These are phyloP conservation scores for Tenebrio molitor DNA, from an alignment of 1,140 invertebrate genomes.

Conservation along the genomic window DNA sequence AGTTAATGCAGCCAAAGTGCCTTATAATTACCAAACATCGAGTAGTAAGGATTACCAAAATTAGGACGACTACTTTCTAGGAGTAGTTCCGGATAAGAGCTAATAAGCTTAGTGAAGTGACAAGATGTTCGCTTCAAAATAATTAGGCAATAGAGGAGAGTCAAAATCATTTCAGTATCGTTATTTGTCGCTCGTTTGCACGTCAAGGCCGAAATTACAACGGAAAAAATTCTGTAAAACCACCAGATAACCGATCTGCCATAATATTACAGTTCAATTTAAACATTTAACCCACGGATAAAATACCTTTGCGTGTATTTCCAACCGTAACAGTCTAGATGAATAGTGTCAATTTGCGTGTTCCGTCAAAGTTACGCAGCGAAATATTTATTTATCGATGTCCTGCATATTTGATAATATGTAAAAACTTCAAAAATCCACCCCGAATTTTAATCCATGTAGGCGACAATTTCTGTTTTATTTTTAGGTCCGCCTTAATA, in stretches of 20 bases:
- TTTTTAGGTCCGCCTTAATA: too few relatives aligned
- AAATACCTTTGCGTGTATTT: slow-evolving; percentile 9
- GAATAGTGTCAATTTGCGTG: slow-evolving; percentile 26
- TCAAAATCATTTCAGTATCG: too few relatives aligned
- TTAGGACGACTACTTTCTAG: not conserved
- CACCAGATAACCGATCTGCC: too few relatives aligned
- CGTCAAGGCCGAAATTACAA: too few relatives aligned
- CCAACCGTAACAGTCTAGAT: not conserved
- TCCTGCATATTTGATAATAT: not conserved
- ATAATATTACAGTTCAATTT: too few relatives aligned
- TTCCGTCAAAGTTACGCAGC: slow-evolving; percentile 8
- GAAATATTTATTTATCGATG: slow-evolving; percentile 11
- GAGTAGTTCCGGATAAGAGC: not conserved
- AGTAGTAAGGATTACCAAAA: not conserved
- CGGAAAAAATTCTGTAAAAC: too few relatives aligned
- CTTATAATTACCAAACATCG: not conserved
- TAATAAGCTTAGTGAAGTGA: not conserved
- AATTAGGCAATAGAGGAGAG: too few relatives aligned
- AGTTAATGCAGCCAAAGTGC: not conserved
- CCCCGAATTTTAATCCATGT: too few relatives aligned
- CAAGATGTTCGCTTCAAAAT: not conserved
- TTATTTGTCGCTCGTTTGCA: too few relatives aligned
- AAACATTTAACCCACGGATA: not conserved
- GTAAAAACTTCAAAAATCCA: slow-evolving; percentile 18
- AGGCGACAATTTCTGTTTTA: too few relatives aligned